phyloP scores from a whole-genome alignment of 2,113 vertebrate genomes.

The Nicator chloris region DNA sequence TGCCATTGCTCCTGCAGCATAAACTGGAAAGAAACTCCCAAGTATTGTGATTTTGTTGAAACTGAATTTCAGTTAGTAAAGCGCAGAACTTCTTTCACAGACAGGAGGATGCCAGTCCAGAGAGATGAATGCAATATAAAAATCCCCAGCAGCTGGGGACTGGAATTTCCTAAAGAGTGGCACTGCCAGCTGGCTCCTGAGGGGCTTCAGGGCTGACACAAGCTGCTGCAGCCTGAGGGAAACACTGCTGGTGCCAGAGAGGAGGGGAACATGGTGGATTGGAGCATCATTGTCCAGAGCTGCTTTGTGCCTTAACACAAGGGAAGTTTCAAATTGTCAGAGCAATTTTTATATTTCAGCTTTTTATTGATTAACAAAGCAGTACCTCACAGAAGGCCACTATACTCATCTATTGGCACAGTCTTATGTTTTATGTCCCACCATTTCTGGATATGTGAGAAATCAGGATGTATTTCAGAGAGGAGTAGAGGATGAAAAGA shows the following conservation, averaged over 20 bases:
- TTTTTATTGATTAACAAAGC: neutral
- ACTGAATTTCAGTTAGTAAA: neutral
- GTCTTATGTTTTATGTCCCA: too few species aligned
- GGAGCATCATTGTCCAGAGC: neutral
- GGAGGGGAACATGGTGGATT: fast-evolving
- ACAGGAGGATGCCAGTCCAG: neutral
- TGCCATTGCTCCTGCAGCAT: neutral
- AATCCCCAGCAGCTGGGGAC: constrained; percentile 19
- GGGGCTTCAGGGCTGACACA: neutral
- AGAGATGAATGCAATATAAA: neutral
- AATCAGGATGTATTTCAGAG: neutral
- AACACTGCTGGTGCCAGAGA: neutral
- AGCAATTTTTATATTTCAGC: neutral
- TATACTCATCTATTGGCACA: neutral
- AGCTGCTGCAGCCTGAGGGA: neutral
- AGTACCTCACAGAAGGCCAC: neutral
- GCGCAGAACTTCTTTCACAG: neutral
- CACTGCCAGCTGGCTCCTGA: neutral
- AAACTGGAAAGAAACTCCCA: neutral
- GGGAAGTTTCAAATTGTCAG: neutral
- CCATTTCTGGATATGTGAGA: neutral
- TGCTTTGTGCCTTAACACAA: neutral
- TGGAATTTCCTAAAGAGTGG: neutral
- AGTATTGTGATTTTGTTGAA: neutral
- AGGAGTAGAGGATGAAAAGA: neutral